phyloP scores from a whole-genome alignment of 2,797 vertebrate species.

The Tapirus indicus region DNA sequence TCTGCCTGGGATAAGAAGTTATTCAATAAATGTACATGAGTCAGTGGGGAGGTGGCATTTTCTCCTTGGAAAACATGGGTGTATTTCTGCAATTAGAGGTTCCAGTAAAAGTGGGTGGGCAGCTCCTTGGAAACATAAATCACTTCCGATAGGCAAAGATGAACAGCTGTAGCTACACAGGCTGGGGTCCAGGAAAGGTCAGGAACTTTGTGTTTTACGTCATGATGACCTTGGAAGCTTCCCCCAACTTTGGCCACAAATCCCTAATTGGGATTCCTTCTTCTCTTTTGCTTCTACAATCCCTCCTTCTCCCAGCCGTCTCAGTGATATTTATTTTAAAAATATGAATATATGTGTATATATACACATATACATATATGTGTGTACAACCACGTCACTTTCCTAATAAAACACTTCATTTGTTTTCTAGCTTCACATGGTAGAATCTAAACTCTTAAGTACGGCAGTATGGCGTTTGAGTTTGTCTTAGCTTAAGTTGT shows the following conservation, averaged over 20 bases:
- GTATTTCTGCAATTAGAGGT: slow-evolving; percentile 80
- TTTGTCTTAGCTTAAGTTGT: neutral
- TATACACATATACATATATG: no score
- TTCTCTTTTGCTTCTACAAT: neutral
- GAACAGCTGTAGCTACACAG: slow-evolving; percentile 20
- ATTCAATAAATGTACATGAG: slow-evolving; percentile 70
- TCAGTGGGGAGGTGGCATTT: slow-evolving; percentile 75
- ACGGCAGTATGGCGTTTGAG: neutral
- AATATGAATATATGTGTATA: neutral
- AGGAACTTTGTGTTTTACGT: neutral
- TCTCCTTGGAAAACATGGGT: slow-evolving; percentile 75
- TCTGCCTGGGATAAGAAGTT: slow-evolving; percentile 27
- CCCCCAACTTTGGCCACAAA: neutral
- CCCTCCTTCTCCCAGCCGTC: neutral
- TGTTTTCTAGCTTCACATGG: neutral
- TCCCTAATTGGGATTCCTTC: neutral
- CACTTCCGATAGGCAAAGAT: neutral
- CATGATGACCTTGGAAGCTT: neutral
- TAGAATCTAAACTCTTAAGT: neutral
- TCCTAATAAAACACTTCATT: neutral
- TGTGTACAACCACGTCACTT: neutral
- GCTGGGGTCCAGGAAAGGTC: neutral
- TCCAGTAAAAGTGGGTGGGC: slow-evolving; percentile 77
- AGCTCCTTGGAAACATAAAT: slow-evolving; percentile 55
- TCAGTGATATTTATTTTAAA: neutral